These are phyloP conservation scores for Oreohelix idahoensis DNA, from an alignment of 1,140 invertebrate species.

Conservation along the genomic window DNA sequence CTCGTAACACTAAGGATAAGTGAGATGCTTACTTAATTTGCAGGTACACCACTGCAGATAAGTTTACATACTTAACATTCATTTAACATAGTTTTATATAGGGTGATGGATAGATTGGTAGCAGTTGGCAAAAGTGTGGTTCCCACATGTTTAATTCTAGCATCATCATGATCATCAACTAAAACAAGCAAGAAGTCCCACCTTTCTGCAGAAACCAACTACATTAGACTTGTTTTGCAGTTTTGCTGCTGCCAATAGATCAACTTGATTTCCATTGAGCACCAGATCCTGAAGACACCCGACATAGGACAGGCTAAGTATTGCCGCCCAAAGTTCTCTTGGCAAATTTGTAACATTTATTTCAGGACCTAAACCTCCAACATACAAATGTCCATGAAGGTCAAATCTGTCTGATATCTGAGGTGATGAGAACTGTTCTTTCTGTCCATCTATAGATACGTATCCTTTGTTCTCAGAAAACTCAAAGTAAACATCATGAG, in stretches of 20 bases:
- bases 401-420: constrained; percentile 80
- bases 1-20: too few relatives aligned
- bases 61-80: too few relatives aligned
- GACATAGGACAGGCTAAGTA: constrained; percentile 90
- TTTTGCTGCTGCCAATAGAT: constrained; percentile 89
- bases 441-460: constrained; percentile 90
- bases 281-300: constrained; percentile 95
- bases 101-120: too few relatives aligned
- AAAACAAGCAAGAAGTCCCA: constrained; percentile 56
- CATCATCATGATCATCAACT: too few relatives aligned
- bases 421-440: constrained; percentile 90
- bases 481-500: constrained; percentile 84
- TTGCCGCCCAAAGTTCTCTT: constrained; percentile 91
- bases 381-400: constrained; percentile 86
- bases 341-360: constrained; percentile 79
- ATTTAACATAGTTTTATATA: too few relatives aligned
- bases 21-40: too few relatives aligned
- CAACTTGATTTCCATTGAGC: constrained; percentile 91
- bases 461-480: constrained; percentile 81
- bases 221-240: constrained; percentile 86
- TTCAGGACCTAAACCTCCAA: constrained; percentile 80
- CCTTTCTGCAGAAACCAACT: constrained; percentile 70
- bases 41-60: too few relatives aligned
- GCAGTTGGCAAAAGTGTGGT: too few relatives aligned
- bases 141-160: too few relatives aligned